Evolutionary conservation across 2,888 invertebrate genomes (phyloP).

Genomic region (Epinotia demarniana): DNA sequence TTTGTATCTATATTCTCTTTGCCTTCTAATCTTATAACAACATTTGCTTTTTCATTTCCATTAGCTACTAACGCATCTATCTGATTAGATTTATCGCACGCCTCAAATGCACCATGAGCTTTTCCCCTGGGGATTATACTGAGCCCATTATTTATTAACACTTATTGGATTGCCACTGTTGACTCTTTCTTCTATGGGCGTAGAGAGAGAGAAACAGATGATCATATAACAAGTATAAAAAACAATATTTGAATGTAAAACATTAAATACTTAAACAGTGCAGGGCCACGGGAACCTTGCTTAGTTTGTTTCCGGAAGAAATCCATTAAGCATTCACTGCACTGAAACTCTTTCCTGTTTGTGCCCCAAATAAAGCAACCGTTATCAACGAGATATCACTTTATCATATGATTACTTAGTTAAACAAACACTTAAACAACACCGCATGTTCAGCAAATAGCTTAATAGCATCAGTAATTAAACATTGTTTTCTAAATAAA

Average conservation of each 20-base stretch:
- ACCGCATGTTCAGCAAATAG: slow-evolving; percentile 66
- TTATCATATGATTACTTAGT: slow-evolving; percentile 56
- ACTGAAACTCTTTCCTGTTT: slow-evolving; percentile 59
- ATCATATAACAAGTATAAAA: neutral
- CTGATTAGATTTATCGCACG: slow-evolving; percentile 34
- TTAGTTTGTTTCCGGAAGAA: slow-evolving; percentile 36
- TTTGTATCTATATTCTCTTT: slow-evolving; percentile 22
- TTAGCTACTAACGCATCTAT: slow-evolving; percentile 34
- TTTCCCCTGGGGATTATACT: slow-evolving; percentile 30
- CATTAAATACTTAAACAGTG: slow-evolving; percentile 5
- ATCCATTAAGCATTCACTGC: slow-evolving; percentile 47
- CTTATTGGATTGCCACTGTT: slow-evolving; percentile 39
- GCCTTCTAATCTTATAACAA: slow-evolving; percentile 18
- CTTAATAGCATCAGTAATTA: slow-evolving; percentile 73
- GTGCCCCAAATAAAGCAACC: slow-evolving; percentile 61
- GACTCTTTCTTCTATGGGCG: neutral
- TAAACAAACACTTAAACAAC: slow-evolving; percentile 51
- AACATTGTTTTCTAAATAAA: slow-evolving; percentile 76
- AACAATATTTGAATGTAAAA: neutral
- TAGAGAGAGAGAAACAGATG: slow-evolving; percentile 7
- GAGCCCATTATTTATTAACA: slow-evolving; percentile 39
- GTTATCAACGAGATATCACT: slow-evolving; percentile 64
- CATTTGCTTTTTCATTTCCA: slow-evolving; percentile 26
- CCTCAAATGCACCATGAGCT: slow-evolving; percentile 23
- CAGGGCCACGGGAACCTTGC: slow-evolving; percentile 5